Percentiles rank a stretch among this genome's conserved stretches.
Conservation (phyloP, 2,797 vertebrate genomes). For the Macrochelys suwanniensis region DNA sequence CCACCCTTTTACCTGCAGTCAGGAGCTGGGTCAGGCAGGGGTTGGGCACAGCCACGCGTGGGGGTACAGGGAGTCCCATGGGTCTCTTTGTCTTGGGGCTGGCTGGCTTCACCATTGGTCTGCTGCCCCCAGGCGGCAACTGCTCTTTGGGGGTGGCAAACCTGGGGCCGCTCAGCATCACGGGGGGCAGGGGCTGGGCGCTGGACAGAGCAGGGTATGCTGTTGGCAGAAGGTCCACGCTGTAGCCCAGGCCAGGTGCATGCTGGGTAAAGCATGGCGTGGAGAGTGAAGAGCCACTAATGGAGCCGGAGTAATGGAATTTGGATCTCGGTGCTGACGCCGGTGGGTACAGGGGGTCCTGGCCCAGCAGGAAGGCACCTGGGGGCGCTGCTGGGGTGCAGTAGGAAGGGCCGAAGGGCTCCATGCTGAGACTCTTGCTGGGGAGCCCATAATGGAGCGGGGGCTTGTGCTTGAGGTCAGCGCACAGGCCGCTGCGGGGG, state of each 20-base stretch:
- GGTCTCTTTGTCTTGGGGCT: constrained; percentile 58
- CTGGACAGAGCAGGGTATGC: constrained; percentile 58
- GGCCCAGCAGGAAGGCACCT: constrained; percentile 51
- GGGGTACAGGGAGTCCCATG: background rate
- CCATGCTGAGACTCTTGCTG: constrained; percentile 78
- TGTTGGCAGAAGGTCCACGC: constrained; percentile 14
- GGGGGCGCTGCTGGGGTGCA: constrained; percentile 59
- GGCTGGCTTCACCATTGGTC: constrained; percentile 80
- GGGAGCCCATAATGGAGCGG: constrained; percentile 77
- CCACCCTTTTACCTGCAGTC: constrained; percentile 62
- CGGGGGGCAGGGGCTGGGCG: constrained; percentile 43
- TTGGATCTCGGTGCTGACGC: constrained; percentile 77
- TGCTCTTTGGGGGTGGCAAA: constrained; percentile 80
- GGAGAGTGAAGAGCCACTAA: constrained; percentile 70
- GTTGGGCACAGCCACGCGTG: constrained; percentile 24
- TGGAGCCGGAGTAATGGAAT: constrained; percentile 79
- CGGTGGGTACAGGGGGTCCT: constrained; percentile 75
- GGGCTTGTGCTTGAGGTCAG: constrained; percentile 80
- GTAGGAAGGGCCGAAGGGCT: constrained; percentile 69
- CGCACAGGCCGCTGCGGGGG: constrained; percentile 54
- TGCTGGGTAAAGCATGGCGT: constrained; percentile 53
- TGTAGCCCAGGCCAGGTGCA: constrained; percentile 41
- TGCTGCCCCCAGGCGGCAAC: constrained; percentile 45
- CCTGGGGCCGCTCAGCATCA: constrained; percentile 68
- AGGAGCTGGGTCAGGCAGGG: constrained; percentile 90